Evolutionary conservation across 2,797 vertebrate species (phyloP).

Genomic region (Petrocephalus schoutedeni): DNA sequence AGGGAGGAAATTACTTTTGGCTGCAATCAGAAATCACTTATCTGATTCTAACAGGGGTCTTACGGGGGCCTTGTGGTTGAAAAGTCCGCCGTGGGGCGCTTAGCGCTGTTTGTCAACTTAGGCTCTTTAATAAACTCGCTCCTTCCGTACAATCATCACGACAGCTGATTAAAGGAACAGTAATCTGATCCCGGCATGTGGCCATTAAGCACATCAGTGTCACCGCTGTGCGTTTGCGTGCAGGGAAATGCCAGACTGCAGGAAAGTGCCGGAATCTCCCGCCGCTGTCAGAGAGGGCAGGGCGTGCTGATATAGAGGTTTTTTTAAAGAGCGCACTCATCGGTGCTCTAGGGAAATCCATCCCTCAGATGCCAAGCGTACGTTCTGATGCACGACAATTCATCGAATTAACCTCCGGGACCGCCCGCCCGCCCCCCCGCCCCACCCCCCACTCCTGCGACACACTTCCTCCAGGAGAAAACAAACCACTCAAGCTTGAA

Average conservation of each 20-base stretch:
- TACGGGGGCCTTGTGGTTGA: not conserved
- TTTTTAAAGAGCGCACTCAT: not conserved
- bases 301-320: not conserved
- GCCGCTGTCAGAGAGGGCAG: not conserved
- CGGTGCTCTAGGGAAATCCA: not conserved
- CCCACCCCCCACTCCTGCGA: not conserved
- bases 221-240: not conserved
- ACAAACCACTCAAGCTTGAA: conserved; percentile 34
- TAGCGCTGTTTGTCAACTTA: not conserved
- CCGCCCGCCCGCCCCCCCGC: not conserved
- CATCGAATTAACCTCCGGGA: not conserved
- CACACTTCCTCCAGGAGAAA: not conserved
- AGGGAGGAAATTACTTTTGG: not conserved
- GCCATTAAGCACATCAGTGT: not conserved
- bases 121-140: not conserved
- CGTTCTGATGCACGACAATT: not conserved
- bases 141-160: not conserved
- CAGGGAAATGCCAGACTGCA: not conserved
- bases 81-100: not conserved
- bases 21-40: not conserved
- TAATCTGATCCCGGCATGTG: not conserved
- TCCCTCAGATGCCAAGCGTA: not conserved
- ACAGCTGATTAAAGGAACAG: not conserved
- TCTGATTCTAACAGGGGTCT: not conserved
- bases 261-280: not conserved